Conservation (phyloP, 2,888 invertebrate genomes). For the Notodonta dromedarius region DNA sequence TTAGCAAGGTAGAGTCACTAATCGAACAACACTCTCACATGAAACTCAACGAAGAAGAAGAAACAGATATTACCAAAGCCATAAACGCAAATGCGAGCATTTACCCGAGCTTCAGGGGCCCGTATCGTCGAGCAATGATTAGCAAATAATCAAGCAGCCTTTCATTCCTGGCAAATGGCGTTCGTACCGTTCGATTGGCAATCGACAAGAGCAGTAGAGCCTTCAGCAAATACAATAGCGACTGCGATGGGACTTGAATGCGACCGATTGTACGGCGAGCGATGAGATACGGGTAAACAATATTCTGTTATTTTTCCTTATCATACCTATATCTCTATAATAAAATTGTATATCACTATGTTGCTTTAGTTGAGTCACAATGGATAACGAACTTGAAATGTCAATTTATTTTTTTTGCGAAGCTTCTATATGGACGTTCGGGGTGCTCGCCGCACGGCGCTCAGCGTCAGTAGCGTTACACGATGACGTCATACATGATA, state of each 20-base stretch:
- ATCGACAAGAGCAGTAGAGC: constrained; percentile 77
- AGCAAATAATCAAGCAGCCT: constrained; percentile 61
- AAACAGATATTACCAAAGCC: constrained; percentile 8
- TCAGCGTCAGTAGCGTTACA: too few species aligned
- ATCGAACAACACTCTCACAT: background rate
- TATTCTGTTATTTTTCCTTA: constrained; percentile 45
- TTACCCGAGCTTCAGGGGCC: constrained; percentile 34
- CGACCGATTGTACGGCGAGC: constrained; percentile 58
- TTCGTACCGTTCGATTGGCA: constrained; percentile 67
- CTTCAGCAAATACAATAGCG: constrained; percentile 78
- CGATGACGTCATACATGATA: too few species aligned
- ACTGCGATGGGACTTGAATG: constrained; percentile 68
- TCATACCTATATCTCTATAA: too few species aligned
- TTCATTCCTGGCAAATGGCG: constrained; percentile 65
- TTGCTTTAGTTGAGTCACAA: too few species aligned
- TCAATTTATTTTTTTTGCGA: too few species aligned
- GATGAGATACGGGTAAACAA: constrained; percentile 71
- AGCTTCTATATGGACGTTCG: too few species aligned
- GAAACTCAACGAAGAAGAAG: background rate
- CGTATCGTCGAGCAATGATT: constrained; percentile 54
- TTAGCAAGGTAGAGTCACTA: background rate
- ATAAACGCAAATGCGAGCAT: constrained; percentile 26
- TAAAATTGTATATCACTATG: too few species aligned
- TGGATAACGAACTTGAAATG: too few species aligned
- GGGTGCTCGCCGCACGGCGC: too few species aligned